Conservation (phyloP, 2,888 invertebrate species). For the Catocala sponsa region DNA sequence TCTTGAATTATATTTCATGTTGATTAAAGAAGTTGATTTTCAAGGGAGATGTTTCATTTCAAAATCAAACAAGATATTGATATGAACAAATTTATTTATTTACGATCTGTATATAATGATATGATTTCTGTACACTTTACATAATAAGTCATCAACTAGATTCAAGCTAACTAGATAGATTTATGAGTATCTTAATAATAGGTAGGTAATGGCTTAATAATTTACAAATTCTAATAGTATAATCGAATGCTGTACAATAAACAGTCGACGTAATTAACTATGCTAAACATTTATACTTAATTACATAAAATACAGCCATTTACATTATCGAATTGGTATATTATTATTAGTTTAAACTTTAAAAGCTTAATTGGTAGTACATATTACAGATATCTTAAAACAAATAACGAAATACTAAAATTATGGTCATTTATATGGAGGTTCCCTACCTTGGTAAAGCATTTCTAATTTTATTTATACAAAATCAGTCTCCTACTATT, state of each 20-base stretch:
- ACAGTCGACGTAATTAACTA: slow-evolving; percentile 75
- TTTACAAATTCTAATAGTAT: slow-evolving; percentile 81
- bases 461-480: slow-evolving; percentile 81
- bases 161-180: slow-evolving; percentile 85
- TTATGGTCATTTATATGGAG: slow-evolving; percentile 65
- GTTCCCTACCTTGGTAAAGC: slow-evolving; percentile 77
- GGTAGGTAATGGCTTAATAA: slow-evolving; percentile 83
- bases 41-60: slow-evolving; percentile 19
- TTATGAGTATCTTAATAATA: slow-evolving; percentile 84
- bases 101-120: slow-evolving; percentile 85
- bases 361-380: slow-evolving; percentile 61
- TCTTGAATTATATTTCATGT: slow-evolving; percentile 12
- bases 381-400: slow-evolving; percentile 60
- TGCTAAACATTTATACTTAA: slow-evolving; percentile 65
- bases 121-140: slow-evolving; percentile 88
- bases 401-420: slow-evolving; percentile 58
- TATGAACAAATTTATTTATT: slow-evolving; percentile 88
- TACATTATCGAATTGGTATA: slow-evolving; percentile 80
- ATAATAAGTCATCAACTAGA: slow-evolving; percentile 83
- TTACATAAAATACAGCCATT: slow-evolving; percentile 82
- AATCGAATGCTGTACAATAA: slow-evolving; percentile 81
- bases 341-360: slow-evolving; percentile 63
- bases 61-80: slow-evolving; percentile 66
- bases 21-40: slow-evolving; percentile 16
- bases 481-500: slow-evolving; percentile 88